Percentiles rank a stretch among this genome's conserved stretches.
Evolutionary conservation across 2,113 vertebrate species (phyloP).

Genomic region (Amblyopsis rosae): DNA sequence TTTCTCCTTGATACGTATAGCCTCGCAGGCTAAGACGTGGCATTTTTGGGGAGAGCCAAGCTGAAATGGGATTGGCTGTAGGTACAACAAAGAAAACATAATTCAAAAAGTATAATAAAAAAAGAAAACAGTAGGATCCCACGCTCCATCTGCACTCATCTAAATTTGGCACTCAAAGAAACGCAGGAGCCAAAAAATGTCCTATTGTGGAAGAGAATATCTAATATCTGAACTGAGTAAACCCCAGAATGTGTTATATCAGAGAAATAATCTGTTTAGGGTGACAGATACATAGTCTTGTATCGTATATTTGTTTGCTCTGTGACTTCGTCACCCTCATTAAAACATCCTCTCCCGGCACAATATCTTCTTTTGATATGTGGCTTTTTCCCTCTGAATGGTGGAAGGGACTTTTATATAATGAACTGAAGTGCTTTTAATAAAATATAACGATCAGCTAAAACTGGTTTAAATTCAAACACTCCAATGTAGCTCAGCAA

Average conservation of each 20-base stretch:
- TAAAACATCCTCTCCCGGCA: slow-evolving; percentile 31
- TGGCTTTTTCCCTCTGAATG: slow-evolving; percentile 21
- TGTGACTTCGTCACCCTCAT: slow-evolving; percentile 54
- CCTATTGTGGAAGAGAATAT: slow-evolving; percentile 16
- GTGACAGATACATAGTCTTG: slow-evolving; percentile 46
- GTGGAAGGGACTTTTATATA: slow-evolving; percentile 58
- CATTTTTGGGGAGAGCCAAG: slow-evolving; percentile 12
- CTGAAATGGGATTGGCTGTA: slow-evolving; percentile 44
- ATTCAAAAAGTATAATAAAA: slow-evolving; percentile 19
- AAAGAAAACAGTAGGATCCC: background rate
- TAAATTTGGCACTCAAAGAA: slow-evolving; percentile 21
- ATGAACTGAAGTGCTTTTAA: slow-evolving; percentile 68
- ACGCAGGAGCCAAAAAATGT: slow-evolving; percentile 16
- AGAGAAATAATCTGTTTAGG: slow-evolving; percentile 43
- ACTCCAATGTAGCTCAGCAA: slow-evolving; percentile 67
- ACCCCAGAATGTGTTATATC: slow-evolving; percentile 36
- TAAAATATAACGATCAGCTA: slow-evolving; percentile 75
- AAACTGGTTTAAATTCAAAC: slow-evolving; percentile 75
- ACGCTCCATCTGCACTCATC: slow-evolving; percentile 12
- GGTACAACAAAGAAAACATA: slow-evolving; percentile 20
- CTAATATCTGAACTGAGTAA: slow-evolving; percentile 35
- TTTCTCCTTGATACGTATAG: slow-evolving; percentile 37
- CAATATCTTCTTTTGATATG: slow-evolving; percentile 40
- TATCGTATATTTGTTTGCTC: slow-evolving; percentile 58
- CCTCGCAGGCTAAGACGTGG: slow-evolving; percentile 31